These are phyloP conservation scores for Orientallactaga sibirica DNA, from an alignment of 2,797 vertebrate species.

Conservation along the genomic window DNA sequence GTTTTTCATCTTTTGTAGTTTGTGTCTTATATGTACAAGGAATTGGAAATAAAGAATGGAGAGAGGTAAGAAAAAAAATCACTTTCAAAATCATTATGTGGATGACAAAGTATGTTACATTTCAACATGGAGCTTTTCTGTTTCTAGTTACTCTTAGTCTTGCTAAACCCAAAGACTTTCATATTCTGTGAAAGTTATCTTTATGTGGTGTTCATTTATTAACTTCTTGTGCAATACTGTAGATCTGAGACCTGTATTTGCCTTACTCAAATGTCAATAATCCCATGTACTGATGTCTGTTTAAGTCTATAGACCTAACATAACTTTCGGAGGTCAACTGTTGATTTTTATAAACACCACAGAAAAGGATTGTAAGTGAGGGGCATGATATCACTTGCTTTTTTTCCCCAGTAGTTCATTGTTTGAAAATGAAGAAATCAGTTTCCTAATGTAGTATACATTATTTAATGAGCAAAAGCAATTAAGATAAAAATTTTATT, in stretches of 20 bases:
- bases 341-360: slow-evolving; percentile 32
- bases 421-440: slow-evolving; percentile 56
- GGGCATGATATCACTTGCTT: not conserved
- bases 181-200: slow-evolving; percentile 28
- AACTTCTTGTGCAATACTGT: slow-evolving; percentile 21
- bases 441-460: slow-evolving; percentile 7
- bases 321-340: slow-evolving; percentile 8
- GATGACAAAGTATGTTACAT: not conserved
- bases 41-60: slow-evolving; percentile 98
- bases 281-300: not conserved
- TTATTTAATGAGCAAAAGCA: not conserved
- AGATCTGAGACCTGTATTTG: not conserved
- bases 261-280: not conserved
- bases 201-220: slow-evolving; percentile 15
- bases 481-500: slow-evolving; percentile 1
- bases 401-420: not conserved
- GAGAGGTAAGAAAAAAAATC: slow-evolving; percentile 93
- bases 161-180: slow-evolving; percentile 4
- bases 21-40: slow-evolving; percentile 98
- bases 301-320: slow-evolving; percentile 4
- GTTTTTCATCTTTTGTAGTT: slow-evolving; percentile 90
- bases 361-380: not conserved
- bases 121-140: not conserved
- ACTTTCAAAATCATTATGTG: not conserved
- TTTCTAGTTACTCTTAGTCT: slow-evolving; percentile 12